Conservation (phyloP, 37 sponge, comb jelly and placozoan genomes). For the Axinella damicornis region DNA sequence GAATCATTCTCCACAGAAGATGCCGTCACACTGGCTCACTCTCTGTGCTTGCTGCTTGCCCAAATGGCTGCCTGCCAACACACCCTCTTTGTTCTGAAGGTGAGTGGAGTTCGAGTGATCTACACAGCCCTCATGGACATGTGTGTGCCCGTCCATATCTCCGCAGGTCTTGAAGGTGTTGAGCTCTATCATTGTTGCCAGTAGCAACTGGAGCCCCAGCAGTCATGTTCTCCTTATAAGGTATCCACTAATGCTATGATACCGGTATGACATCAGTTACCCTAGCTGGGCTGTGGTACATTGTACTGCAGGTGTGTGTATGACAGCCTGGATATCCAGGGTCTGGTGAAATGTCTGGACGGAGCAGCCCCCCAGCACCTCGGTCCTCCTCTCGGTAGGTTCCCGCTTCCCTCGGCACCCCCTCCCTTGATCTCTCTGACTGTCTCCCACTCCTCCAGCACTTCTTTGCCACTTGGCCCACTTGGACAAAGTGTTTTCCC, state of each 20-base stretch:
- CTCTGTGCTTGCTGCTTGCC: conserved; percentile 1
- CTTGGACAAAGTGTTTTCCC: not conserved
- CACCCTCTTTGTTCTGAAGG: not conserved
- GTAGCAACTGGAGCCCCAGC: conserved; percentile 15
- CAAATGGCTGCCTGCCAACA: not conserved
- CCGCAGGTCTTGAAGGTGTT: not conserved
- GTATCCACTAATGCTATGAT: too few species aligned
- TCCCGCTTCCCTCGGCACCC: not conserved
- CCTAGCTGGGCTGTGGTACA: too few species aligned
- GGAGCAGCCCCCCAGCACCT: not conserved
- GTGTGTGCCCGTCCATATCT: not conserved
- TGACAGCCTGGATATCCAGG: conserved; percentile 12
- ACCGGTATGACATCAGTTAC: too few species aligned
- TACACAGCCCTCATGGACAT: not conserved
- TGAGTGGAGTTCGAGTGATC: not conserved
- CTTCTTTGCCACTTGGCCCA: not conserved
- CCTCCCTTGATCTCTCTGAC: conserved; percentile 18
- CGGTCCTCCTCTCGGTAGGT: not conserved
- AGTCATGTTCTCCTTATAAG: too few species aligned
- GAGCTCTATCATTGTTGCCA: conserved; percentile 7
- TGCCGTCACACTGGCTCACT: not conserved
- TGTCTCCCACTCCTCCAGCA: not conserved
- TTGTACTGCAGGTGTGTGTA: not conserved
- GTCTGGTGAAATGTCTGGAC: not conserved
- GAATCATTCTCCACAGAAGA: conserved; percentile 8